Percentiles rank a stretch among this genome's conserved stretches.
These are phyloP conservation scores for Caenorhabditis sp. DNA, from an alignment of 2,888 invertebrate genomes.

Conservation along the genomic window DNA sequence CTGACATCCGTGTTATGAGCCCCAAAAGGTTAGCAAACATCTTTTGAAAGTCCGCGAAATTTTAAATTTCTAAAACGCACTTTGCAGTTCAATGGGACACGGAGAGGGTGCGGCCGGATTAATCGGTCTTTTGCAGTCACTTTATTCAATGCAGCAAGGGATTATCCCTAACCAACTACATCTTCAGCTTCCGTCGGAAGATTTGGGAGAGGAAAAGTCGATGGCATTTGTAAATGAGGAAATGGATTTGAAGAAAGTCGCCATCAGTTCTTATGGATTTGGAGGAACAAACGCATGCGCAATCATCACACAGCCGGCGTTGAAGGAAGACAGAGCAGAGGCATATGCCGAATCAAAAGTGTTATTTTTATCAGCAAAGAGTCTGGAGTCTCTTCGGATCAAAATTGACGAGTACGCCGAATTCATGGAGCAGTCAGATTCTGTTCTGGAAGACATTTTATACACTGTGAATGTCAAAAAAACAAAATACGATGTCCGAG, in stretches of 20 bases:
- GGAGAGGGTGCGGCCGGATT: constrained; percentile 71
- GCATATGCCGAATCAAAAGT: constrained; percentile 57
- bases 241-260: constrained; percentile 55
- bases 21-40: constrained; percentile 35
- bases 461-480: constrained; percentile 65
- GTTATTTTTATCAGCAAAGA: constrained; percentile 70
- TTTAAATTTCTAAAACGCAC: background rate
- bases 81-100: constrained; percentile 69
- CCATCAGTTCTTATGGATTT: constrained; percentile 72
- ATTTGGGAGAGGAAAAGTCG: constrained; percentile 59
- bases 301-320: constrained; percentile 53
- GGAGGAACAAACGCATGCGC: constrained; percentile 73
- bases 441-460: constrained; percentile 61
- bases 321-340: background rate
- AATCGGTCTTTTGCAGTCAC: constrained; percentile 68
- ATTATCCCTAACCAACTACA: constrained; percentile 72
- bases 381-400: constrained; percentile 55
- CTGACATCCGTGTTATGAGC: constrained; percentile 58
- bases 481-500: constrained; percentile 61
- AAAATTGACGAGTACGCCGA: constrained; percentile 57
- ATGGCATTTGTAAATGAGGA: constrained; percentile 70
- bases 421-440: constrained; percentile 55
- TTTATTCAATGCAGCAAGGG: constrained; percentile 63
- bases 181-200: constrained; percentile 68
- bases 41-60: background rate